Percentiles rank a stretch among this genome's conserved stretches.
Evolutionary conservation across 92 coral and sea anemone genomes (phyloP).

Genomic region (Diadumene lineata): DNA sequence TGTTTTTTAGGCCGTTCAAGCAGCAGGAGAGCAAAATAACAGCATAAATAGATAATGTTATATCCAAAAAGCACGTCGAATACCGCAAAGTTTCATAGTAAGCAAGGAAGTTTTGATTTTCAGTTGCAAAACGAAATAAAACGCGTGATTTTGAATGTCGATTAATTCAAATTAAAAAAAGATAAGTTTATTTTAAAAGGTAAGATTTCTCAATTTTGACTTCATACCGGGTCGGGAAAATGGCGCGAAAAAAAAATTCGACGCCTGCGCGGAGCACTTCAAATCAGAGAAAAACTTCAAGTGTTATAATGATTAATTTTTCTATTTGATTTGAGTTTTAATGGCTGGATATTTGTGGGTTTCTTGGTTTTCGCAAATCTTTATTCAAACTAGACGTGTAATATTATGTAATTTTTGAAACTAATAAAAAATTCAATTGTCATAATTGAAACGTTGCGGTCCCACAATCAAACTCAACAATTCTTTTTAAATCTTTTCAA

Average conservation of each 20-base stretch:
- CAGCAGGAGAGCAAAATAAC: not conserved
- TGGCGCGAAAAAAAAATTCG: not conserved
- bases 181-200: not conserved
- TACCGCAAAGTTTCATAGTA: too few relatives aligned
- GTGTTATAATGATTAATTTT: not conserved
- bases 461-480: not conserved
- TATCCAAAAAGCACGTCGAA: too few relatives aligned
- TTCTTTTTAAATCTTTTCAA: not conserved
- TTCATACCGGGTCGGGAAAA: not conserved
- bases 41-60: not conserved
- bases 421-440: not conserved
- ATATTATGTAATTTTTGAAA: not conserved
- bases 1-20: too few relatives aligned
- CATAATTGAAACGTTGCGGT: not conserved
- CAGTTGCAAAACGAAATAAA: too few relatives aligned
- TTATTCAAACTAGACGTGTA: not conserved
- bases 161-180: too few relatives aligned
- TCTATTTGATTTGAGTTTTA: too few relatives aligned
- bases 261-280: too few relatives aligned
- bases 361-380: not conserved
- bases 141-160: too few relatives aligned
- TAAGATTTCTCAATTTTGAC: not conserved
- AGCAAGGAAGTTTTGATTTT: too few relatives aligned
- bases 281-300: too few relatives aligned
- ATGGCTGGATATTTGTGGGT: not conserved